Conservation (phyloP, 2,888 invertebrate species). For the Andrena haemorrhoa region DNA sequence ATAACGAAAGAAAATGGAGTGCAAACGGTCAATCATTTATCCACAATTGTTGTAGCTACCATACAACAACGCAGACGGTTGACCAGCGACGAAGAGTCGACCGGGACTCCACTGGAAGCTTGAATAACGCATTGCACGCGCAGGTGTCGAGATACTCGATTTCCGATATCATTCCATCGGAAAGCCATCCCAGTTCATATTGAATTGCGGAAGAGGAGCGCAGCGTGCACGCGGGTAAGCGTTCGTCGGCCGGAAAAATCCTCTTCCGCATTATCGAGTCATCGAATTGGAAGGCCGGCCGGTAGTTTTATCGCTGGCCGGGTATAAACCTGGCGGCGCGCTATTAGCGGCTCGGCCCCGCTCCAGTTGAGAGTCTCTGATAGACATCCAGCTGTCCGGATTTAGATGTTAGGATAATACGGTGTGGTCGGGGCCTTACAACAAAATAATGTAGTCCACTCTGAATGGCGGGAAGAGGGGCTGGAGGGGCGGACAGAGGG, state of each 20-base stretch:
- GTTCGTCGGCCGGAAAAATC: conserved; percentile 17
- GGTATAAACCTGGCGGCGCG: neutral
- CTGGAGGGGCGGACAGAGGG: conserved; percentile 31
- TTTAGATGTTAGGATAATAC: conserved; percentile 85
- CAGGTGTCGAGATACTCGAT: conserved; percentile 2
- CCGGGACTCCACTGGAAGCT: neutral
- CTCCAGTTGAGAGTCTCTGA: conserved; percentile 77
- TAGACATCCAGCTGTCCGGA: conserved; percentile 83
- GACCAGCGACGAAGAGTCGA: neutral
- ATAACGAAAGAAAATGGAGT: neutral
- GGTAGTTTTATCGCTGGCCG: conserved; percentile 3
- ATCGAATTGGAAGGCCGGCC: conserved; percentile 4
- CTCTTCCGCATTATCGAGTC: conserved; percentile 10
- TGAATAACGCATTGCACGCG: conserved; percentile 7
- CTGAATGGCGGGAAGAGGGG: conserved; percentile 77
- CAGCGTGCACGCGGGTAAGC: neutral
- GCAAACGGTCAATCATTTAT: neutral
- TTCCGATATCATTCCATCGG: neutral
- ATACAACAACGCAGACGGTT: neutral
- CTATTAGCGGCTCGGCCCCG: conserved; percentile 8
- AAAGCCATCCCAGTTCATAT: neutral
- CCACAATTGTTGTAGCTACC: too few species aligned
- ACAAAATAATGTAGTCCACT: conserved; percentile 84
- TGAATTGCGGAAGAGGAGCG: neutral
- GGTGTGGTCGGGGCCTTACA: conserved; percentile 81